A percentile compares a stretch with the other conserved stretches of the same genome.
Conservation (phyloP, 1,140 invertebrate genomes). For the Atopsyche davidsoni region DNA sequence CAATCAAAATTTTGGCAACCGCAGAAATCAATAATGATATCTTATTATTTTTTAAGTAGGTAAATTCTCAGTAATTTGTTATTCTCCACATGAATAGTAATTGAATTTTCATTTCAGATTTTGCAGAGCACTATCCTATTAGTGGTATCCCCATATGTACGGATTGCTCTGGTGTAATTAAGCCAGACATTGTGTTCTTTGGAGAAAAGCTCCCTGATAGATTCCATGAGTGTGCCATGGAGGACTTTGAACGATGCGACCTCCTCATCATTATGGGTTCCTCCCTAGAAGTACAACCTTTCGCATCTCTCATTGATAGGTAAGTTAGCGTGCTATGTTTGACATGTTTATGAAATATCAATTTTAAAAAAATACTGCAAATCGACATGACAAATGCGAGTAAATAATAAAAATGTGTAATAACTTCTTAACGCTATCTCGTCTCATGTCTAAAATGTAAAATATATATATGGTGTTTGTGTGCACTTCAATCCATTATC, state of each 20-base stretch:
- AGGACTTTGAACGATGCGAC: slow-evolving; percentile 84
- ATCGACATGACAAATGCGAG: slow-evolving; percentile 1
- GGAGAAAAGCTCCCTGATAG: slow-evolving; percentile 78
- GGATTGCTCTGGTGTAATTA: slow-evolving; percentile 67
- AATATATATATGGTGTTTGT: too few species aligned
- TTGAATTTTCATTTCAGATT: slow-evolving; percentile 17
- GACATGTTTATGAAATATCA: not conserved
- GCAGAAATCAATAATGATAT: too few species aligned
- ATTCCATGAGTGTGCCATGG: slow-evolving; percentile 59
- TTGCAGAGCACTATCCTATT: slow-evolving; percentile 65
- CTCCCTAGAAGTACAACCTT: slow-evolving; percentile 89
- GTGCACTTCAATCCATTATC: too few species aligned
- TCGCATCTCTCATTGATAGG: slow-evolving; percentile 82
- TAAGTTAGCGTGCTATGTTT: slow-evolving; percentile 38
- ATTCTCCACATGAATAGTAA: not conserved
- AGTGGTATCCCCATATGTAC: slow-evolving; percentile 71
- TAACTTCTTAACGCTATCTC: too few species aligned
- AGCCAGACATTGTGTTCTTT: slow-evolving; percentile 94
- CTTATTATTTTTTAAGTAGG: too few species aligned
- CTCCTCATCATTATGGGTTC: slow-evolving; percentile 93
- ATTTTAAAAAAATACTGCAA: not conserved
- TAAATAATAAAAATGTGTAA: slow-evolving; percentile 12
- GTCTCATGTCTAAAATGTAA: too few species aligned
- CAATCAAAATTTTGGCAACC: too few species aligned
- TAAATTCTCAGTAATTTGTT: not conserved